These are phyloP conservation scores for Pimpla rufipes DNA, from an alignment of 2,888 invertebrate species.

Conservation along the genomic window DNA sequence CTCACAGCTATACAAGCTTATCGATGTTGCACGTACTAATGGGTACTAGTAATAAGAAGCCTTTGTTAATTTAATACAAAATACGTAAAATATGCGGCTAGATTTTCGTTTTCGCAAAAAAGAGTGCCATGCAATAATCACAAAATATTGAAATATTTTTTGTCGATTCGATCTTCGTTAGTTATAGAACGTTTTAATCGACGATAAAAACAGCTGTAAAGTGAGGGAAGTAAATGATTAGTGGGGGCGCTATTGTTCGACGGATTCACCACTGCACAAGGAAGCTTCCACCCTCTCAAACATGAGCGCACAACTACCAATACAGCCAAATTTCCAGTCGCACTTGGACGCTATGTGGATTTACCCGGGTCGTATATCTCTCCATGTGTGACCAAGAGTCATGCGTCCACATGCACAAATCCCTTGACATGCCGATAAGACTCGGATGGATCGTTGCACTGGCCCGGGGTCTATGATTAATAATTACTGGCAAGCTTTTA, in stretches of 20 bases:
- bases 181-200: too few species aligned
- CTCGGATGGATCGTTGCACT: constrained; percentile 83
- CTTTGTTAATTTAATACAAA: too few species aligned
- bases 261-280: constrained; percentile 1
- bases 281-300: background rate
- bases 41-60: too few species aligned
- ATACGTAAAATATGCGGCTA: background rate
- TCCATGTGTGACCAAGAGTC: constrained; percentile 42
- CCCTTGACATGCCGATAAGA: constrained; percentile 79
- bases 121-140: too few species aligned
- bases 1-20: too few species aligned
- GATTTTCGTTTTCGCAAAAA: too few species aligned
- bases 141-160: too few species aligned
- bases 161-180: too few species aligned
- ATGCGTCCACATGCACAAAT: constrained; percentile 37
- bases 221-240: background rate
- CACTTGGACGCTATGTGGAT: constrained; percentile 1
- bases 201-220: background rate
- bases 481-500: constrained; percentile 83
- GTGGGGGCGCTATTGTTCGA: background rate
- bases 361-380: constrained; percentile 16
- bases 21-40: too few species aligned
- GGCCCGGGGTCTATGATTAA: constrained; percentile 83
- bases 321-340: constrained; percentile 32
- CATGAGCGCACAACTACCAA: background rate